Conservation (phyloP, 2,113 vertebrate species). For the Seriola quinqueradiata region DNA sequence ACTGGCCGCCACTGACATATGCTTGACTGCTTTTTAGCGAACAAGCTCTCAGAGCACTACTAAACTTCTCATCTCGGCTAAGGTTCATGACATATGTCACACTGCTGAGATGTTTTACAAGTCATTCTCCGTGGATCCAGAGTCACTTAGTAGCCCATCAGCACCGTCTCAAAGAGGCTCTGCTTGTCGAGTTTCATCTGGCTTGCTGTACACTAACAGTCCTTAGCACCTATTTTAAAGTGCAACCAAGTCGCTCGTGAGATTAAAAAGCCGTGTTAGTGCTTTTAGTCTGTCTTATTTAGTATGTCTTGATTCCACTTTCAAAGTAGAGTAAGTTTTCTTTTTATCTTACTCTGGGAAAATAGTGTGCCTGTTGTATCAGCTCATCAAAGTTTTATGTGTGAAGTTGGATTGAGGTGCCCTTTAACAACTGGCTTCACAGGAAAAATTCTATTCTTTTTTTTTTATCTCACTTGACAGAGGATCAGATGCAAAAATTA, state of each 20-base stretch:
- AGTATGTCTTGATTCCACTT: conserved; percentile 50
- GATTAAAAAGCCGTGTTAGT: conserved; percentile 58
- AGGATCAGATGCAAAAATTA: conserved; percentile 80
- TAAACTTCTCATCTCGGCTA: conserved; percentile 51
- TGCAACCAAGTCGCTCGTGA: conserved; percentile 31
- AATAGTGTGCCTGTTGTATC: conserved; percentile 47
- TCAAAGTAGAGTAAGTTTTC: conserved; percentile 48
- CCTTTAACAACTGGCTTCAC: conserved; percentile 73
- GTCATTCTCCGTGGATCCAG: conserved; percentile 54
- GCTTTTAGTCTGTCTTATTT: conserved; percentile 70
- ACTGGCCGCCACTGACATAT: conserved; percentile 47
- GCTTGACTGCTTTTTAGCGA: conserved; percentile 44
- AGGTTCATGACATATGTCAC: conserved; percentile 64
- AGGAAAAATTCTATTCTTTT: conserved; percentile 54
- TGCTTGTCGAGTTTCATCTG: conserved; percentile 63
- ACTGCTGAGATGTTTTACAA: conserved; percentile 61
- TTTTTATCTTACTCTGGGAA: conserved; percentile 50
- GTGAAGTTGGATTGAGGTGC: conserved; percentile 67
- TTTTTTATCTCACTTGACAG: conserved; percentile 70
- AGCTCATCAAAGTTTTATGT: conserved; percentile 72
- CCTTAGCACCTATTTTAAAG: conserved; percentile 43
- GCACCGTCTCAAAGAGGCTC: conserved; percentile 35
- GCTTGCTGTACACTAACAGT: conserved; percentile 39
- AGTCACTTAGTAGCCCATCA: conserved; percentile 60
- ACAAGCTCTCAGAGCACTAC: conserved; percentile 52